phyloP scores from a whole-genome alignment of 1,140 invertebrate species.

The Metopolophium dirhodum region DNA sequence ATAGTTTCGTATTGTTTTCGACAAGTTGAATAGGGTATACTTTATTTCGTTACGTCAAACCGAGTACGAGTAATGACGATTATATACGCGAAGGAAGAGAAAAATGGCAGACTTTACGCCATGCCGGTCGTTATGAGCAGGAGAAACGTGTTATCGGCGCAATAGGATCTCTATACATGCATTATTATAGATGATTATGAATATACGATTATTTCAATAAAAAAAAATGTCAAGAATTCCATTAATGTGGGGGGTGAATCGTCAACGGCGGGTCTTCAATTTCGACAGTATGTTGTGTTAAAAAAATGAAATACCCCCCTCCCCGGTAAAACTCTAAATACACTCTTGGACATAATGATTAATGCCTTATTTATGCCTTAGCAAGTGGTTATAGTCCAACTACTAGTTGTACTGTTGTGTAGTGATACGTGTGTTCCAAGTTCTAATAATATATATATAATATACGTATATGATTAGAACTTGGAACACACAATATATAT shows the following conservation, averaged over 20 bases:
- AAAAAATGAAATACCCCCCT: background rate
- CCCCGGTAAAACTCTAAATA: too few species aligned
- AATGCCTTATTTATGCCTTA: too few species aligned
- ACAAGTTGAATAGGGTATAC: background rate
- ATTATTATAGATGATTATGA: background rate
- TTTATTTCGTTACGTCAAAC: background rate
- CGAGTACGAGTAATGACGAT: background rate
- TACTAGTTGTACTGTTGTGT: too few species aligned
- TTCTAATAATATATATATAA: too few species aligned
- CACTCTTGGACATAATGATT: too few species aligned
- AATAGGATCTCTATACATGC: background rate
- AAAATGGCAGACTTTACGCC: background rate
- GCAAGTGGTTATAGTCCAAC: background rate
- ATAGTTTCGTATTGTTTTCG: slow-evolving; percentile 11
- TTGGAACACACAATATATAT: too few species aligned
- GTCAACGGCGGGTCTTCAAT: too few species aligned
- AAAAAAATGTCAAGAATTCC: background rate
- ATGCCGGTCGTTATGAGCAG: background rate
- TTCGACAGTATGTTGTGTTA: background rate
- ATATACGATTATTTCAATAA: background rate
- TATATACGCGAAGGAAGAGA: background rate
- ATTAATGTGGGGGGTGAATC: background rate
- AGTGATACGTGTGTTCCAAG: too few species aligned
- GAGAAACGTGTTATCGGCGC: background rate
- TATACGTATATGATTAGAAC: too few species aligned